Percentiles rank a stretch among this genome's conserved stretches.
phyloP scores from a whole-genome alignment of 2,888 invertebrate species.

The Drosophila cracens region DNA sequence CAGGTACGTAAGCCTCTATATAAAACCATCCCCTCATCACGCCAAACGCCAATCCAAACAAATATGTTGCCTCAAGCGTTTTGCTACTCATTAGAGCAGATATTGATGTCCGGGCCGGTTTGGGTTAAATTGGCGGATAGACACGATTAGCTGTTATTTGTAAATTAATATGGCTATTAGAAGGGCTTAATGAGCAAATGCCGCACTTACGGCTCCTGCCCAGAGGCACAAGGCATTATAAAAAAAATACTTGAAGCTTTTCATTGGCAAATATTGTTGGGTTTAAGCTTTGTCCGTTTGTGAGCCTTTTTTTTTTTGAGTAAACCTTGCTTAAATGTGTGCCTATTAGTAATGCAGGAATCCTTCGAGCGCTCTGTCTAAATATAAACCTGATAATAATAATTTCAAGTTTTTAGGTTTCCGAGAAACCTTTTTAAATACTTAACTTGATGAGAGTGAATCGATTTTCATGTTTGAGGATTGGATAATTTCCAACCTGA shows the following conservation, averaged over 20 bases:
- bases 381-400: background rate
- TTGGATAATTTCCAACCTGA: background rate
- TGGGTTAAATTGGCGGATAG: slow-evolving; percentile 7
- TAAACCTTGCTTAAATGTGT: background rate
- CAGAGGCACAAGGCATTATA: background rate
- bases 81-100: slow-evolving; percentile 46
- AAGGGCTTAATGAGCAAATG: slow-evolving; percentile 33
- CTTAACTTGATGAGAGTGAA: background rate
- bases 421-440: background rate
- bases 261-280: background rate
- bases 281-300: background rate
- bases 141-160: slow-evolving; percentile 48
- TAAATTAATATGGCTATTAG: slow-evolving; percentile 61
- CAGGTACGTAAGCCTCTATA: slow-evolving; percentile 87
- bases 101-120: slow-evolving; percentile 48
- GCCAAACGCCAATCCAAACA: background rate
- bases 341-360: background rate
- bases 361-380: background rate
- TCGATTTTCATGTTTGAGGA: background rate
- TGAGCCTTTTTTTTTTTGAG: background rate
- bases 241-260: background rate
- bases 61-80: slow-evolving; percentile 54
- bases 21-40: background rate
- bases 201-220: slow-evolving; percentile 2
- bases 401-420: background rate